These are phyloP conservation scores for Hanleya hanleyi DNA, from an alignment of 2,888 invertebrate genomes.

Conservation along the genomic window DNA sequence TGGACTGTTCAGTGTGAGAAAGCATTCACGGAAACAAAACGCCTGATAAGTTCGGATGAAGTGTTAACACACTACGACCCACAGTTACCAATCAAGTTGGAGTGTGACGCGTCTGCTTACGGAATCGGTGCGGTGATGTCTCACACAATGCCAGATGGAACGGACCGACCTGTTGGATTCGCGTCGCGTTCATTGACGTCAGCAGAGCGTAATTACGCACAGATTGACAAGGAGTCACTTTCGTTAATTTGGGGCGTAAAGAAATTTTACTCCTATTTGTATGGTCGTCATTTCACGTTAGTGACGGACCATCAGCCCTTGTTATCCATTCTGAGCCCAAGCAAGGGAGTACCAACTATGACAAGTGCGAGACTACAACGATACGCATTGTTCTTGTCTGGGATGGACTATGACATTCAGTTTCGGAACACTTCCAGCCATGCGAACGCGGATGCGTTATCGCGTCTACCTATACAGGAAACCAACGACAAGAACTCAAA, in stretches of 20 bases:
- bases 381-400: neutral
- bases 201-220: constrained; percentile 55
- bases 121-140: constrained; percentile 19
- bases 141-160: constrained; percentile 11
- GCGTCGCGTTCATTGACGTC: constrained; percentile 37
- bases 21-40: constrained; percentile 12
- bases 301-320: constrained; percentile 24
- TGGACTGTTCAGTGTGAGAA: constrained; percentile 11
- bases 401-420: constrained; percentile 8
- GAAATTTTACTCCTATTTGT: constrained; percentile 40
- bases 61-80: constrained; percentile 20
- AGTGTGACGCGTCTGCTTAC: constrained; percentile 20
- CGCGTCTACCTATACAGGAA: neutral
- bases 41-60: neutral
- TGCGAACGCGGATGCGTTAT: constrained; percentile 7
- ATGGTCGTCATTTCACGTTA: constrained; percentile 58
- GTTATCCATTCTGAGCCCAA: constrained; percentile 4
- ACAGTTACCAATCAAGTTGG: neutral
- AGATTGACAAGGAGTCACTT: constrained; percentile 70
- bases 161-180: constrained; percentile 13
- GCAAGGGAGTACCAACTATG: neutral
- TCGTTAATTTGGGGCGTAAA: constrained; percentile 33
- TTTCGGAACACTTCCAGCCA: neutral
- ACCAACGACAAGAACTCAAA: neutral
- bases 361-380: constrained; percentile 10